Evolutionary conservation across 2,797 vertebrate genomes (phyloP), one percentile per base, ranked within the genome.

Genomic region (Poecilia picta): DNA sequence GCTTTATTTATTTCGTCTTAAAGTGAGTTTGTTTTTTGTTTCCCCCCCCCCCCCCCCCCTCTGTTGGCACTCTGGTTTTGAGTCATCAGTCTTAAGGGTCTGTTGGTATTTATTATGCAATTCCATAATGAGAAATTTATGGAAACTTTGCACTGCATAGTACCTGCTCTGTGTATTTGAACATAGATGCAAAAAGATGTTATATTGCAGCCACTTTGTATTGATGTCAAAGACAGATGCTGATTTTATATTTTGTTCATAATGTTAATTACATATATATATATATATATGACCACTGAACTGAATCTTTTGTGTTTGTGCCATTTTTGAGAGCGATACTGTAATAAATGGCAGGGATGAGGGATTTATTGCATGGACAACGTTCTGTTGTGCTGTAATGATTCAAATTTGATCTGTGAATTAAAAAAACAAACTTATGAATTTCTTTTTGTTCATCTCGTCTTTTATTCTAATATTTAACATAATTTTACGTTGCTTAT

Each of bases 241-340:
- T 91, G 89, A 89, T 94, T 94, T 93, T 94, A 84, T 94, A 92
- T 92, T 93, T 91, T 91, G 86, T 88, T 85, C 85, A 83, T 84
- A 72, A 86, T 89, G 88, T 87, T 89, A 43, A 10, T 10, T 43
- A 43, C 10, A 43, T 43, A 43, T 43, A 43, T 43, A 13, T 15
- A 46, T 10, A 10, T 43, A 43, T 10, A 10, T 43, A 18, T 18
- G 23, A 89, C 79, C 80, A 76, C 76, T 88, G 78, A 86, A 46
- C 85, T 78, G 51, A 83, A 78, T 86, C 71, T 5, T 84, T 80
- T 84, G 75, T 89, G 82, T 83, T 83, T 93, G 74, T 89, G 81
- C 87, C 57, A 89, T 87, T 89, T 53, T 83, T 83, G 57, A 86
- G 85, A 86, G 88, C 85, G 83, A 75, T 77, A 53, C 78, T 81